Percentiles rank a stretch among this genome's conserved stretches.
Evolutionary conservation across 2,888 invertebrate species (phyloP).

Genomic region (Clistopyga incitator): DNA sequence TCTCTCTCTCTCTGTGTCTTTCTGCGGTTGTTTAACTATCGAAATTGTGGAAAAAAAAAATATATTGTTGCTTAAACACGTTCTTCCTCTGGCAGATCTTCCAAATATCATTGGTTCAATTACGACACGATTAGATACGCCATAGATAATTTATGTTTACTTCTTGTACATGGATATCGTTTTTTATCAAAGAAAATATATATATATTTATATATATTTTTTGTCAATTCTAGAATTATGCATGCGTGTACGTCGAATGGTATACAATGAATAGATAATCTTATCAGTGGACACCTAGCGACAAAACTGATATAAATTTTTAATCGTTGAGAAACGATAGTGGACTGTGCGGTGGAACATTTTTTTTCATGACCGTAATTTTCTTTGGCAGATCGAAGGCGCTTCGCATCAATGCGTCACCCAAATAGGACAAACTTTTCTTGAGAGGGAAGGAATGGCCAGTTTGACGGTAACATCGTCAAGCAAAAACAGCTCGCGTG

Average conservation of each 20-base stretch:
- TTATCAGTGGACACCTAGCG: neutral
- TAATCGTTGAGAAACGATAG: neutral
- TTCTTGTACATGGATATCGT: neutral
- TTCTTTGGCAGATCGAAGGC: conserved; percentile 61
- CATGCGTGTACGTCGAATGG: no score
- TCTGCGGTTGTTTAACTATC: conserved; percentile 5
- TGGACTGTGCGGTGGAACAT: neutral
- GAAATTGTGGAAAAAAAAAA: conserved; percentile 14
- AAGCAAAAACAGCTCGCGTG: conserved; percentile 82
- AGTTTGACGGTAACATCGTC: conserved; percentile 81
- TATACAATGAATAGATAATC: conserved; percentile 1
- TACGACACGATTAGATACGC: conserved; percentile 37
- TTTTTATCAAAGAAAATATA: neutral
- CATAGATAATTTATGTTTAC: neutral
- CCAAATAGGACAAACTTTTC: conserved; percentile 36
- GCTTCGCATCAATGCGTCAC: conserved; percentile 63
- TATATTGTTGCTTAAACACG: neutral
- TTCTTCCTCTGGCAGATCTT: neutral
- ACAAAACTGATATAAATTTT: neutral
- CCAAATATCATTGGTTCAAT: neutral
- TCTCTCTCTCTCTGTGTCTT: neutral
- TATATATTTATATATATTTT: no score
- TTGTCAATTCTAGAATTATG: no score
- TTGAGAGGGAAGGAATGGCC: conserved; percentile 79
- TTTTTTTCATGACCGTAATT: neutral